Evolutionary conservation across 2,888 invertebrate genomes (phyloP), one percentile per base, ranked within the genome.

Genomic region (Xanthia togata): DNA sequence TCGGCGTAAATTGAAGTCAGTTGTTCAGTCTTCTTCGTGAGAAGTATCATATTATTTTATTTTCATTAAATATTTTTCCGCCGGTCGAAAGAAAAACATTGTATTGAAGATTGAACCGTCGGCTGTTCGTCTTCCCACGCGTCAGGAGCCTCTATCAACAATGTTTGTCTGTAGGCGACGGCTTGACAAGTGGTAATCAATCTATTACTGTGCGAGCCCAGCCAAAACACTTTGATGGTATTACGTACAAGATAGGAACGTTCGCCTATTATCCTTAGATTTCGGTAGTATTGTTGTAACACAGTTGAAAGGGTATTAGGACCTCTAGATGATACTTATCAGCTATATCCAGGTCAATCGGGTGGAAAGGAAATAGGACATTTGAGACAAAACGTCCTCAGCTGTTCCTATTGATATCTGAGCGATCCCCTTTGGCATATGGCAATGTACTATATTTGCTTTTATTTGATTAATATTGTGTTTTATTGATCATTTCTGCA

Each of bases 51-150:
- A 50, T 14, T 62, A 41, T 35, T 31, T 26, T 44, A 60, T 60
- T 60, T 26, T 11, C 44, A 35, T 20, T 8, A 6, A 76, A 77
- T 50, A 63, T 23, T 81, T 81, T 57, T 35, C 35, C n/a, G 12
- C 14, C 9, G 44, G 17, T 50, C 14, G 23, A 41, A 73, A 64
- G 50, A 60, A 83, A 74, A 83, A 70, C 62, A 82, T 26, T 62
- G 11, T 71, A 70, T 63, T 60, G 2, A 59, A 53, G 57, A 70
- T 60, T 31, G 55, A 77, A 17, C 60, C 64, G 64, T 41, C 85
- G 38, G 55, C 35, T 83, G 79, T 11, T 23, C 9, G 2, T 31
- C 79, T 70, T 86, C 83, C 86, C 83, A 83, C 86, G 83, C 83
- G 14, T 23, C 63, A 31, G 55, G 82, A 60, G 38, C 63, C 62